Base-by-base conservation (phyloP, 2,888 invertebrate species). In the Cantharis nigra region DNA sequence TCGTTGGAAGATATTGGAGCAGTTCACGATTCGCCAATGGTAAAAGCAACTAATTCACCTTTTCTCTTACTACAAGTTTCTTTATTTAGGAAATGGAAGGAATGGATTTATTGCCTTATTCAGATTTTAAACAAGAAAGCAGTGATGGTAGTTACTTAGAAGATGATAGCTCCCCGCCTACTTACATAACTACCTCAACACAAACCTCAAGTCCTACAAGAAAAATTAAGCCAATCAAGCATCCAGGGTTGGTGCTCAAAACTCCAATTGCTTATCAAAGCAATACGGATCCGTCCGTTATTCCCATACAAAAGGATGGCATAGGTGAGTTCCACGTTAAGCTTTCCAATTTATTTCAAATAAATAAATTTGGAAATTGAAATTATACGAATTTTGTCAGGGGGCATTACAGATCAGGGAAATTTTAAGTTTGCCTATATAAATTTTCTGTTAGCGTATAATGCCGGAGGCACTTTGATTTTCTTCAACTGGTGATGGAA, bases 261-360 rank as follows among this genome's bases (percentile, higher is more conserved):
- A 94, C 94, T 80, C 94, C 94, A 77, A 94, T 94, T 81, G 94
- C 94, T 71, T 94, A 94, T 89, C 93, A 94, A 86, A 92, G 94
- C 84, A 93, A 94, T 87, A 94, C 94, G 75, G 96, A 96, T 90
- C 92, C 95, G 78, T 94, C 95, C 80, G 95, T 96, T 85, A 94
- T 97, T 89, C 96, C 97, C 74, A 94, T 97, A 86, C 93, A 94
- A 88, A 95, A 94, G 89, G 96, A 96, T 88, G 96, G 95, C 89
- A 96, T 96, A 90, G 96, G 96, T 96, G 90, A 92, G 79, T 69
- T 5, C n/a, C 16, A 30, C 10, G 9, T 30, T 72, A 1, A 3
- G 28, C 10, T 10, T 10, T 30, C 10, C 28, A 30, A 9, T 5
- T 26, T 26, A 26, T 26, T 26, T 26, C 9, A 7, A 9, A 26